Conservation (phyloP, 2,888 invertebrate genomes). For the Synanthedon andrenaeformis region DNA sequence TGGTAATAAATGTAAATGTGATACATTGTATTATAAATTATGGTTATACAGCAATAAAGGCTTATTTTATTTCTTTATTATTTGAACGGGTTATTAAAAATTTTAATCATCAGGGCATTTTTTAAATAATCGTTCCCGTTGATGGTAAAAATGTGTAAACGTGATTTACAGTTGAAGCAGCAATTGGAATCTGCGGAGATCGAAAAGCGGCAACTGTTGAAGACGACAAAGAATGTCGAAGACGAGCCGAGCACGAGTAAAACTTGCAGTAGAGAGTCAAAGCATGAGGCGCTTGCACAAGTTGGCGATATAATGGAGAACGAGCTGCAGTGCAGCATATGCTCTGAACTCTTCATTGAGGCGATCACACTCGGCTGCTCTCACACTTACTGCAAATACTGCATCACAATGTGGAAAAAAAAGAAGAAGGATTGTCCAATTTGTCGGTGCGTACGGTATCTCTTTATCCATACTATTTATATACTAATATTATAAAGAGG, state of each 20-base stretch:
- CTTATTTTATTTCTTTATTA: no score
- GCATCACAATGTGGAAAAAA: constrained; percentile 78
- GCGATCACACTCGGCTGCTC: constrained; percentile 79
- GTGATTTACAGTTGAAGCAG: constrained; percentile 27
- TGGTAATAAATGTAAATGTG: no score
- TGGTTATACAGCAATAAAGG: no score
- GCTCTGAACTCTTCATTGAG: constrained; percentile 79
- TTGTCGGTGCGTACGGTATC: constrained; percentile 55
- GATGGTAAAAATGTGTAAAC: no score
- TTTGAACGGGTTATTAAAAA: no score
- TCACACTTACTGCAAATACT: constrained; percentile 80
- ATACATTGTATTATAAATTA: no score
- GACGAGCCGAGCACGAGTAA: constrained; percentile 11
- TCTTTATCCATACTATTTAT: no score
- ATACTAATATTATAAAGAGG: no score
- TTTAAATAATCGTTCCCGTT: no score
- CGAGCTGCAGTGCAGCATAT: constrained; percentile 81
- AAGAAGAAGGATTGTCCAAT: constrained; percentile 79
- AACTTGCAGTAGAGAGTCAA: constrained; percentile 23
- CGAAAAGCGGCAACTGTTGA: constrained; percentile 39
- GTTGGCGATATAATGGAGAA: constrained; percentile 73
- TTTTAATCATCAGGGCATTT: no score
- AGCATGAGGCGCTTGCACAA: constrained; percentile 32
- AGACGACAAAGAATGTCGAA: constrained; percentile 5
- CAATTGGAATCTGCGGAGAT: constrained; percentile 36